These are phyloP conservation scores for Phymatocera aterrima DNA, from an alignment of 2,888 invertebrate species.

Conservation along the genomic window DNA sequence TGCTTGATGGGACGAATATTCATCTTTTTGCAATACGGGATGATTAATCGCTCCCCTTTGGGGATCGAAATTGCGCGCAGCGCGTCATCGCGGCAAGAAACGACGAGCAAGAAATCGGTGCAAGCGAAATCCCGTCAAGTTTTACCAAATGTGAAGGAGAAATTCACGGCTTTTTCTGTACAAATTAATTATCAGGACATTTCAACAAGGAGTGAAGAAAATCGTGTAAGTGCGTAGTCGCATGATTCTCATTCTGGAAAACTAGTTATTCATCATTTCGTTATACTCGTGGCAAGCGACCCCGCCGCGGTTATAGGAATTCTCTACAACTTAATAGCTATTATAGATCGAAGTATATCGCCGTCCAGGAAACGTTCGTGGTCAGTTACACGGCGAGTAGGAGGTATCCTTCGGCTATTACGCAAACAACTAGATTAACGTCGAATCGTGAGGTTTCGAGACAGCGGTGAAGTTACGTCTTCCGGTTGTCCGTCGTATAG, in stretches of 20 bases:
- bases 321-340: not conserved
- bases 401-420: constrained; percentile 37
- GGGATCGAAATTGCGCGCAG: not conserved
- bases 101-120: not conserved
- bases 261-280: too few species aligned
- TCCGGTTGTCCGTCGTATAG: constrained; percentile 21
- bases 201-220: too few species aligned
- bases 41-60: not conserved
- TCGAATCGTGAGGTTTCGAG: constrained; percentile 32
- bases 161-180: too few species aligned
- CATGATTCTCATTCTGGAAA: too few species aligned
- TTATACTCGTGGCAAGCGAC: not conserved
- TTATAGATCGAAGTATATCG: not conserved
- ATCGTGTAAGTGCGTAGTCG: too few species aligned
- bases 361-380: constrained; percentile 33
- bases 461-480: constrained; percentile 28
- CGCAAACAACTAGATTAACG: constrained; percentile 34
- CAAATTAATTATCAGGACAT: too few species aligned
- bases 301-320: not conserved
- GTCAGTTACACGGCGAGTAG: constrained; percentile 34
- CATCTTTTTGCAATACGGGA: constrained; percentile 7
- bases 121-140: too few species aligned
- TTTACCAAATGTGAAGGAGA: not conserved
- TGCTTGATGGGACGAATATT: not conserved
- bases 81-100: not conserved